Conservation (phyloP, 2,888 invertebrate genomes). For the Pristionchus entomophagus region DNA sequence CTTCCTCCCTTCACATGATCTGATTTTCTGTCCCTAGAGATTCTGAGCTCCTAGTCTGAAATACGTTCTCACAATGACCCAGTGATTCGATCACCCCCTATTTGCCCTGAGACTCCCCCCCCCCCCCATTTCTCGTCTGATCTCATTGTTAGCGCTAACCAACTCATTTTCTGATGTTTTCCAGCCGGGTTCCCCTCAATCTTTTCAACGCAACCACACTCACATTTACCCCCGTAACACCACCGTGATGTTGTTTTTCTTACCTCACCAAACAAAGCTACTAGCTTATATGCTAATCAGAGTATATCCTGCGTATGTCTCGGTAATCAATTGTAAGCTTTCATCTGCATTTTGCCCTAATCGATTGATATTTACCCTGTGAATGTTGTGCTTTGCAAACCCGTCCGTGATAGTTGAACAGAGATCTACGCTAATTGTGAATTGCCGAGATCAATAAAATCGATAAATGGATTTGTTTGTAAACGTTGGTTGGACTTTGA, state of each 20-base stretch:
- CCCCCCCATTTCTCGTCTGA: not conserved
- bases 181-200: not conserved
- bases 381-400: slow-evolving; percentile 32
- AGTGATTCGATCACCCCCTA: not conserved
- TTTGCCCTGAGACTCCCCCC: not conserved
- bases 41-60: not conserved
- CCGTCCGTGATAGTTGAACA: slow-evolving; percentile 1
- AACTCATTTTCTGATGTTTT: not conserved
- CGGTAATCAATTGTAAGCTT: slow-evolving; percentile 14
- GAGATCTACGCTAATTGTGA: not conserved
- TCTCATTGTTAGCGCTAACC: not conserved
- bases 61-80: not conserved
- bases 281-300: not conserved
- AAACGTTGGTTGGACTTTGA: not conserved
- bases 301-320: not conserved
- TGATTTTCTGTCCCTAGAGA: not conserved
- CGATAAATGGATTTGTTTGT: not conserved
- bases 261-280: slow-evolving; percentile 18
- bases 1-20: not conserved
- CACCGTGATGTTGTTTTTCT: not conserved
- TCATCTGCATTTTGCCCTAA: not conserved
- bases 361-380: not conserved
- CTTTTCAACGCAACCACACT: not conserved
- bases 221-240: not conserved
- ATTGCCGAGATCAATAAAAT: not conserved